Percentiles rank a stretch among this genome's conserved stretches.
phyloP scores from a whole-genome alignment of 1,140 invertebrate genomes.

The Harpegnathos saltator region DNA sequence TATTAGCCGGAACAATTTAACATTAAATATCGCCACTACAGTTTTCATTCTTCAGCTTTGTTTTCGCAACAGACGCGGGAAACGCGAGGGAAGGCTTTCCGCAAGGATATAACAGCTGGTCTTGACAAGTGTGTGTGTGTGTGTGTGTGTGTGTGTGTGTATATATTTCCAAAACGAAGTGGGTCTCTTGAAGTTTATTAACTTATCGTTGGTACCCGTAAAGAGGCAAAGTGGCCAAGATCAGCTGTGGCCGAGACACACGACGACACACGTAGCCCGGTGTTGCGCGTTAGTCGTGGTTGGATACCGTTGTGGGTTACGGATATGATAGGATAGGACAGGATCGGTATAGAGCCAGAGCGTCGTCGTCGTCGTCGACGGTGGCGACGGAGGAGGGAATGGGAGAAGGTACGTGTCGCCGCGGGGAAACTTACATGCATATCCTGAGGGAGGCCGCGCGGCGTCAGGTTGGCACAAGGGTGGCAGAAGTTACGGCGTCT shows the following conservation, averaged over 20 bases:
- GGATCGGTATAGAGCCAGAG: conserved; percentile 27
- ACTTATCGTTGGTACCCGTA: not conserved
- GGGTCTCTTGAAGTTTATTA: not conserved
- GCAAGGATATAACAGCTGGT: not conserved
- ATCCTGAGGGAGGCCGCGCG: conserved; percentile 73
- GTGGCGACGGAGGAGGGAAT: conserved; percentile 12
- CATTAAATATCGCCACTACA: not conserved
- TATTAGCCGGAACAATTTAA: conserved; percentile 9
- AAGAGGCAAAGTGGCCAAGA: not conserved
- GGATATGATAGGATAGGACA: conserved; percentile 79
- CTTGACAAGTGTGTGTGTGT: too few relatives aligned
- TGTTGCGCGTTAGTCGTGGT: not conserved
- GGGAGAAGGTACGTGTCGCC: conserved; percentile 76
- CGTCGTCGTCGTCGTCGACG: conserved; percentile 3
- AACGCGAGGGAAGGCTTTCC: not conserved
- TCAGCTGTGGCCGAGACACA: not conserved
- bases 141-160: too few relatives aligned
- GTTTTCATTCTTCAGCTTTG: not conserved
- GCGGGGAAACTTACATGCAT: conserved; percentile 79
- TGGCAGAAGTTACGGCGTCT: conserved; percentile 82
- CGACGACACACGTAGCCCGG: conserved; percentile 1
- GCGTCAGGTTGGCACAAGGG: conserved; percentile 81
- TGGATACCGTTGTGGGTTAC: conserved; percentile 41
- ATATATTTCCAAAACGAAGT: not conserved
- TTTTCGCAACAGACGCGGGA: not conserved